A percentile compares a stretch with the other conserved stretches of the same genome.
phyloP scores from a whole-genome alignment of 2,797 vertebrate species.

The Oreochromis mossambicus region DNA sequence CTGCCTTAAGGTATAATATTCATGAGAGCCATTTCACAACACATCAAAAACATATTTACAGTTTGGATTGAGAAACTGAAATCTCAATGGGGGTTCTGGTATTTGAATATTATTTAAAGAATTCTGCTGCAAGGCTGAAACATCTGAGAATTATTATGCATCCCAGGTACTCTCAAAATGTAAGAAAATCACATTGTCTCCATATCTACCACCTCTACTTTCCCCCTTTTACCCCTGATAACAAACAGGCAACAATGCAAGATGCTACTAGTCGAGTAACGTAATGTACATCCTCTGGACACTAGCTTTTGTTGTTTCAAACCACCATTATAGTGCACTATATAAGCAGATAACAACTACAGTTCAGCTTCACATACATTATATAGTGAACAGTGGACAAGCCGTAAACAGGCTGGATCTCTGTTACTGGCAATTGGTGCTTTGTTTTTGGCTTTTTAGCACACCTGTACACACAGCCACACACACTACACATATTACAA shows the following conservation, averaged over 20 bases:
- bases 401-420: not conserved
- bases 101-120: not conserved
- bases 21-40: not conserved
- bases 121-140: not conserved
- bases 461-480: not conserved
- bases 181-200: not conserved
- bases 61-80: not conserved
- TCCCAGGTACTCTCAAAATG: not conserved
- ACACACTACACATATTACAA: not conserved
- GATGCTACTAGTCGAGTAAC: not conserved
- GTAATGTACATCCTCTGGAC: not conserved
- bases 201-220: not conserved
- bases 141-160: not conserved
- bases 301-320: not conserved
- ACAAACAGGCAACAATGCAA: not conserved
- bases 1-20: not conserved
- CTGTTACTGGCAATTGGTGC: not conserved
- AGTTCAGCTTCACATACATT: not conserved
- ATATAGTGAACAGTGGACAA: not conserved
- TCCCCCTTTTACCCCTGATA: not conserved
- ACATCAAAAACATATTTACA: not conserved
- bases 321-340: not conserved
- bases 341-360: not conserved
- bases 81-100: not conserved
- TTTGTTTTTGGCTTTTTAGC: not conserved